Evolutionary conservation across 2,113 vertebrate genomes (phyloP).

Genomic region (Eidolon helvum): DNA sequence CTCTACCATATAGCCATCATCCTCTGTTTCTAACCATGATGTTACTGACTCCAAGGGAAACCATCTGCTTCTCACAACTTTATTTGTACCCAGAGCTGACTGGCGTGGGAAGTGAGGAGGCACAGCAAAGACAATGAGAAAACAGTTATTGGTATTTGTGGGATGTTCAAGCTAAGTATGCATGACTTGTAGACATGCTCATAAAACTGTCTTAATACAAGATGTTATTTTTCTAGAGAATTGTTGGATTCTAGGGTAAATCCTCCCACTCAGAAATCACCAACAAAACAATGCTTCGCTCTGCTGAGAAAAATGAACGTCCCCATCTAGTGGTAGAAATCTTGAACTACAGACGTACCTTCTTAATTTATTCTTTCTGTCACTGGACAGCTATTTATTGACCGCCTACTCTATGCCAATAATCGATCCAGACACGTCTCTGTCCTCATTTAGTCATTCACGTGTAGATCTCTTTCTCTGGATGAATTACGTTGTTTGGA

Average conservation of each 20-base stretch:
- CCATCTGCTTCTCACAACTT: not conserved
- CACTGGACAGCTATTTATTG: not conserved
- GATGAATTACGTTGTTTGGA: not conserved
- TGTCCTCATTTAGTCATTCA: not conserved
- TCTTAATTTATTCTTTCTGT: not conserved
- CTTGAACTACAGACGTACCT: not conserved
- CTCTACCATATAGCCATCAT: not conserved
- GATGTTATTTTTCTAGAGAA: not conserved
- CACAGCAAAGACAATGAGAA: not conserved
- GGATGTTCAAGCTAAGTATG: not conserved
- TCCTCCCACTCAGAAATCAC: not conserved
- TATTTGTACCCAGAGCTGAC: not conserved
- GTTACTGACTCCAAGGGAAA: not conserved
- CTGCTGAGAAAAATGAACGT: not conserved
- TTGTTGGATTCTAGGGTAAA: not conserved
- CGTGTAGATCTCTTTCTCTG: not conserved
- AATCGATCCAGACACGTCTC: not conserved
- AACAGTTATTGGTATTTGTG: not conserved
- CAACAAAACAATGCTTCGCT: not conserved
- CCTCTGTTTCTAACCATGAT: not conserved
- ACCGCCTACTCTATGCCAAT: not conserved
- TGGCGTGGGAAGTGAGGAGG: not conserved
- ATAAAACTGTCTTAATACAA: not conserved
- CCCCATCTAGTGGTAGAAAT: constrained; percentile 53
- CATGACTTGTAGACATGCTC: not conserved